A percentile compares a stretch with the other conserved stretches of the same genome.
Evolutionary conservation across 2,888 invertebrate genomes (phyloP).

Genomic region (Gandaritis pyraliata): DNA sequence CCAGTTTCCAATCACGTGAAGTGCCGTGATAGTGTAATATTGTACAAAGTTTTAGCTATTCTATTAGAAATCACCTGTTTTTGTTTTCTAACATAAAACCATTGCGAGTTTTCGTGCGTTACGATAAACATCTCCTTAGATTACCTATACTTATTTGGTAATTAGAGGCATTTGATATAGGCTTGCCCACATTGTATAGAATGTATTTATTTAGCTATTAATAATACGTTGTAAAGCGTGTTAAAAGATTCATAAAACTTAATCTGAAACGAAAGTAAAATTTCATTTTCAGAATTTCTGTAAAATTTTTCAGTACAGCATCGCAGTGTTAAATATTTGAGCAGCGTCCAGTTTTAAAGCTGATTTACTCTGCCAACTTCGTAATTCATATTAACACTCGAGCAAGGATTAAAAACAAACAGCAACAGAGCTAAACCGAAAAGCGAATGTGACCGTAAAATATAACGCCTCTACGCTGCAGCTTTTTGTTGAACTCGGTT

Average conservation of each 20-base stretch:
- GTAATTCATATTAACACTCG: constrained; percentile 43
- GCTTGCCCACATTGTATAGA: no score
- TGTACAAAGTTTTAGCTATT: constrained; percentile 17
- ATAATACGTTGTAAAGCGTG: constrained; percentile 1
- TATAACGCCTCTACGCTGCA: constrained; percentile 44
- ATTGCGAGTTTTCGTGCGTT: no score
- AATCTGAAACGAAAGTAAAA: constrained; percentile 28
- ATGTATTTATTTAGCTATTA: no score
- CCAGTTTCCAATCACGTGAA: constrained; percentile 35
- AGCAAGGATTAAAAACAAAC: constrained; percentile 52
- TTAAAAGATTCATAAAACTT: constrained; percentile 14
- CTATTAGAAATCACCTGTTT: constrained; percentile 34
- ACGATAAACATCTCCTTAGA: no score
- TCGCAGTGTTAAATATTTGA: constrained; percentile 26
- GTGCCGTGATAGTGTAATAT: constrained; percentile 24
- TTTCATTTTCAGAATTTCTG: constrained; percentile 8
- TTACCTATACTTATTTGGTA: no score
- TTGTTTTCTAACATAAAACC: no score
- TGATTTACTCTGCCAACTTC: constrained; percentile 36
- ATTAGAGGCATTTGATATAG: no score
- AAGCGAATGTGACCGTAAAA: constrained; percentile 50
- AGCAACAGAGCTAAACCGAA: constrained; percentile 47
- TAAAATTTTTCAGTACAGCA: constrained; percentile 16
- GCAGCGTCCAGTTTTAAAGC: constrained; percentile 32
- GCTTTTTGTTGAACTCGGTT: constrained; percentile 47